These are phyloP conservation scores for Urocynchramus pylzowi DNA, from an alignment of 2,113 vertebrate genomes.

Conservation along the genomic window DNA sequence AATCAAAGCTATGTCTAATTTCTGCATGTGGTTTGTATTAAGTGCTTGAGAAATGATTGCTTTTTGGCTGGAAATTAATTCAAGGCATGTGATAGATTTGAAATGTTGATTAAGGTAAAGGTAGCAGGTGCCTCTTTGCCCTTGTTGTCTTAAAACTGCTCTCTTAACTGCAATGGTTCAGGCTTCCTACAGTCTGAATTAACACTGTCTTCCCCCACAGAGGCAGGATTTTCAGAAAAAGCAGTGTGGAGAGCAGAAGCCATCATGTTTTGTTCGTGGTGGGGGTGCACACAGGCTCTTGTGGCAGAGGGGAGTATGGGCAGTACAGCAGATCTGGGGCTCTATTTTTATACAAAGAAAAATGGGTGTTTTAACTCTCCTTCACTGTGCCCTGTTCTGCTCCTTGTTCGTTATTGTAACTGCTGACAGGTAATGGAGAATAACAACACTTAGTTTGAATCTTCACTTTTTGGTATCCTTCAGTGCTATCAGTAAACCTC, in stretches of 20 bases:
- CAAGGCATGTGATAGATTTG: background rate
- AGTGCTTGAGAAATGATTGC: background rate
- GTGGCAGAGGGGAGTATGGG: background rate
- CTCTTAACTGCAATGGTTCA: background rate
- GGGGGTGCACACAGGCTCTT: background rate
- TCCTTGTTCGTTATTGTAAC: background rate
- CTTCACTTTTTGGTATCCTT: background rate
- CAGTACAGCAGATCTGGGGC: background rate
- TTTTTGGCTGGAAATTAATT: conserved; percentile 21
- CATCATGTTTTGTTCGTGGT: background rate
- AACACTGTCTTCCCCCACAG: background rate
- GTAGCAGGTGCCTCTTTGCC: background rate
- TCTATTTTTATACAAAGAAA: background rate
- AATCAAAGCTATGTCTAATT: background rate
- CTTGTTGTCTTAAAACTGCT: background rate
- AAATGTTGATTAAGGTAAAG: background rate
- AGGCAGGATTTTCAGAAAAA: background rate
- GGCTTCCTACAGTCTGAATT: background rate
- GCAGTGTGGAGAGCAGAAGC: background rate
- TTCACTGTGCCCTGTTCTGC: background rate
- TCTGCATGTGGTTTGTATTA: background rate
- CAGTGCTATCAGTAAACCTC: background rate
- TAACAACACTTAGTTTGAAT: background rate
- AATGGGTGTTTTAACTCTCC: background rate
- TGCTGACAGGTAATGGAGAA: background rate